Evolutionary conservation across 2,888 invertebrate genomes (phyloP), one percentile per base, ranked within the genome.

Genomic region (Eumerus sabulonum): DNA sequence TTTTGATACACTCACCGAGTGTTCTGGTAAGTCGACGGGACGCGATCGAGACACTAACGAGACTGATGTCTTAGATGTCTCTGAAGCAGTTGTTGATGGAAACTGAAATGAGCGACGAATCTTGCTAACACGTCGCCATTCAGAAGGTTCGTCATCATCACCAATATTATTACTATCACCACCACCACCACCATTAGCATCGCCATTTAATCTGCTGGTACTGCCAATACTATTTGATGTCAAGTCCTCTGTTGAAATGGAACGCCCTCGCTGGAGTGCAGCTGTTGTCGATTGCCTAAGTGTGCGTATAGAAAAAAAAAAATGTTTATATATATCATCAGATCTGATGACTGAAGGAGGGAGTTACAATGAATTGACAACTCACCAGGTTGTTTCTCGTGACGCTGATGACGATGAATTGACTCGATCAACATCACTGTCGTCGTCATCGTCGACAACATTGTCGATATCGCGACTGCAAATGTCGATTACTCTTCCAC

Each of bases 81-180:
- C 73, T 7, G 82, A 35, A 38, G 83, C 72, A n/a, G 83, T 71
- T 54, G 86, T 84, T 84, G 92, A 92, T 5, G 93, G 92, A 85
- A 93, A 92, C 84, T 94, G 93, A 82, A 94, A 89, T 3, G 94
- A 93, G 74, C 92, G 90, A 48, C 93, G 91, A 71, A 91, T 89
- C 83, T 92, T 92, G 12, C 93, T 93, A 54, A 92, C 91, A 82
- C 93, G 91, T 59, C 91, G 88, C 93, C 94, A 94, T 85, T 92
- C 92, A 0, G 90, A 90, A 35, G 91, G 90, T 84, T 91, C 90
- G 54, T 91, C 90, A 51, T 84, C 83, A 60, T 82, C 81, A 27
- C 27, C 27, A 27, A 27, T 27, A 27, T 27, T 27, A 27, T 27
- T 27, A 7, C 27, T 7, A 51, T 68, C 71, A 50, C 62, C 63